phyloP scores from a whole-genome alignment of 2,113 vertebrate genomes.

The Thunnus thynnus region DNA sequence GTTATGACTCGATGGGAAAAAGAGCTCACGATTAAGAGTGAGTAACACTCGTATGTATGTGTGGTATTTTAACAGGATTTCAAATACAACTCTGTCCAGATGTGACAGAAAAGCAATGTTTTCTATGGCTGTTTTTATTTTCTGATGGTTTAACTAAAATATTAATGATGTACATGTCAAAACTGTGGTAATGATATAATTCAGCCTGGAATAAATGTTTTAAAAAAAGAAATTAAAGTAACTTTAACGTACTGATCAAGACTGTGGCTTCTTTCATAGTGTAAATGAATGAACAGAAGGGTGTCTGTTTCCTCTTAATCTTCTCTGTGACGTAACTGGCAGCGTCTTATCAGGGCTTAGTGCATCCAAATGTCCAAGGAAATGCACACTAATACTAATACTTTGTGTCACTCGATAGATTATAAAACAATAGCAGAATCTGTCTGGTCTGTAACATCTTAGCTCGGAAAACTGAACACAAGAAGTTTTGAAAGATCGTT shows the following conservation, averaged over 20 bases:
- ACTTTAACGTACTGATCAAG: conserved; percentile 75
- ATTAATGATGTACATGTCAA: conserved; percentile 92
- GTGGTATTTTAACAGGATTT: conserved; percentile 58
- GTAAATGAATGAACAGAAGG: not conserved
- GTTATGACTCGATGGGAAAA: not conserved
- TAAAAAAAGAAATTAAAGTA: conserved; percentile 89
- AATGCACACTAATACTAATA: too few relatives aligned
- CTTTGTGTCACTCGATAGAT: too few relatives aligned
- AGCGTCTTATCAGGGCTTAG: not conserved
- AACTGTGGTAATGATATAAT: conserved; percentile 92
- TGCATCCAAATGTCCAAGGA: too few relatives aligned
- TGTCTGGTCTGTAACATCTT: too few relatives aligned
- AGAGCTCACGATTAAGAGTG: conserved; percentile 6
- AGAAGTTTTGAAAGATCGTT: too few relatives aligned
- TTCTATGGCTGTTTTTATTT: conserved; percentile 82
- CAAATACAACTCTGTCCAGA: conserved; percentile 64
- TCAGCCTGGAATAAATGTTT: conserved; percentile 95
- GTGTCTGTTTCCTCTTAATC: not conserved
- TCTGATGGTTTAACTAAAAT: conserved; percentile 88
- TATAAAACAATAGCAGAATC: too few relatives aligned
- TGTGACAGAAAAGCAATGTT: conserved; percentile 72
- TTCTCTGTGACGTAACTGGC: not conserved
- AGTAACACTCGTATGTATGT: not conserved
- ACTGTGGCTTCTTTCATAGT: not conserved
- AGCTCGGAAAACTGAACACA: too few relatives aligned